A percentile compares a stretch with the other conserved stretches of the same genome.
These are phyloP conservation scores for Trididemnum miniatum DNA, from an alignment of 23 tunicate genomes.

Conservation along the genomic window DNA sequence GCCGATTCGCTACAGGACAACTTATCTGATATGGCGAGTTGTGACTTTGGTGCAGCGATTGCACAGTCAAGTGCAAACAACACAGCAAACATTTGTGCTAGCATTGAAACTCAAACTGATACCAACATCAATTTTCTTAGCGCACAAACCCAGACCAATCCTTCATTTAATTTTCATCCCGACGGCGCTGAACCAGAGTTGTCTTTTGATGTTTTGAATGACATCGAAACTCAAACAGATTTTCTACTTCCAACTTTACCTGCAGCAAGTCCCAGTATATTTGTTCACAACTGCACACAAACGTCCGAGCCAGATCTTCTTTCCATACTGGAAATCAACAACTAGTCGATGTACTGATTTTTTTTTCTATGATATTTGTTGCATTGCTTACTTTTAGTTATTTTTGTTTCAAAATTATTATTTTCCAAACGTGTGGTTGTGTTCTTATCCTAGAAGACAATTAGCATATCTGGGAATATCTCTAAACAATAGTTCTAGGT, in stretches of 20 bases:
- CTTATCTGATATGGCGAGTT: too few species aligned
- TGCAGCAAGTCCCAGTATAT: background rate
- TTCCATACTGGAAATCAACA: too few species aligned
- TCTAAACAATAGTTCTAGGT: too few species aligned
- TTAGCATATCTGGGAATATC: too few species aligned
- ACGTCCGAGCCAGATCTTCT: background rate
- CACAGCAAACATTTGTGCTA: background rate
- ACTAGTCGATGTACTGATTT: too few species aligned
- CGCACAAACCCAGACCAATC: background rate
- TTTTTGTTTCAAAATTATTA: too few species aligned
- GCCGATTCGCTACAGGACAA: too few species aligned
- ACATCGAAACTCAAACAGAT: constrained; percentile 12
- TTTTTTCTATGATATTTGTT: too few species aligned
- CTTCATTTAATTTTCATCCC: background rate
- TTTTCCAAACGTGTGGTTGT: too few species aligned
- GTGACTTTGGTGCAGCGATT: background rate
- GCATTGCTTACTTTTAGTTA: too few species aligned
- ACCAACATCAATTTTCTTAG: background rate
- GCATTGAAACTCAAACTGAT: constrained; percentile 11
- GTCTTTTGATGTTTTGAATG: constrained; percentile 7
- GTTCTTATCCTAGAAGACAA: too few species aligned
- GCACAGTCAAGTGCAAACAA: background rate
- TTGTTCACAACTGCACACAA: background rate
- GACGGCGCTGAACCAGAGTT: background rate
- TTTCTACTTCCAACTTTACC: constrained; percentile 1